Evolutionary conservation across 2,797 vertebrate species (phyloP).

Genomic region (Anolis apletophallus): DNA sequence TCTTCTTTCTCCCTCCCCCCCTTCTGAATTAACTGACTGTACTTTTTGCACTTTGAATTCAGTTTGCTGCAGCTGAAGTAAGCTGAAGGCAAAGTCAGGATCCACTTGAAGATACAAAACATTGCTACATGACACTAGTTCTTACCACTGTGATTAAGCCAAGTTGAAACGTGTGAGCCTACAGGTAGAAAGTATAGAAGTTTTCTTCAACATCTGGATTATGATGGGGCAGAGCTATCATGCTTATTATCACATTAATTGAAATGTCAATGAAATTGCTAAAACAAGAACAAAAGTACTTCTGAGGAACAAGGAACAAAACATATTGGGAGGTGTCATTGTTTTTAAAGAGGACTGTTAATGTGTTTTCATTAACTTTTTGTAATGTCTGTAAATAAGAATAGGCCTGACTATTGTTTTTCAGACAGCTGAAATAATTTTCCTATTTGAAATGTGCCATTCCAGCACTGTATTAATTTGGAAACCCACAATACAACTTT

Average conservation of each 20-base stretch:
- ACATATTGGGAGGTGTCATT: neutral
- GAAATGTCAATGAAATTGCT: neutral
- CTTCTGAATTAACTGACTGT: too few relatives aligned
- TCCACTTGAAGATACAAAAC: neutral
- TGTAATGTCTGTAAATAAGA: neutral
- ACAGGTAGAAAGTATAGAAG: too few relatives aligned
- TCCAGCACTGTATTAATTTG: neutral
- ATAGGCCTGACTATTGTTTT: neutral
- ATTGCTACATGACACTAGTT: too few relatives aligned
- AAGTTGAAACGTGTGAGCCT: too few relatives aligned
- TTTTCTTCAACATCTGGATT: too few relatives aligned
- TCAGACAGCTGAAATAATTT: neutral
- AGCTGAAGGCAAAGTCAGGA: too few relatives aligned
- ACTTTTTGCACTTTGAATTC: too few relatives aligned
- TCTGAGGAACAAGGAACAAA: neutral
- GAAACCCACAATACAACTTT: neutral
- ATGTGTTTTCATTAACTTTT: neutral
- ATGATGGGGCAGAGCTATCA: too few relatives aligned
- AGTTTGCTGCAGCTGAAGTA: too few relatives aligned
- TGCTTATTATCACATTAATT: neutral
- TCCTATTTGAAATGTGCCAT: neutral
- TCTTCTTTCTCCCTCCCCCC: too few relatives aligned
- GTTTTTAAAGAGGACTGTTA: too few relatives aligned
- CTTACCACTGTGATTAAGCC: too few relatives aligned
- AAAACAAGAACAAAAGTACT: neutral